Evolutionary conservation across 2,888 invertebrate species (phyloP).

Genomic region (Periphyllus acericola): DNA sequence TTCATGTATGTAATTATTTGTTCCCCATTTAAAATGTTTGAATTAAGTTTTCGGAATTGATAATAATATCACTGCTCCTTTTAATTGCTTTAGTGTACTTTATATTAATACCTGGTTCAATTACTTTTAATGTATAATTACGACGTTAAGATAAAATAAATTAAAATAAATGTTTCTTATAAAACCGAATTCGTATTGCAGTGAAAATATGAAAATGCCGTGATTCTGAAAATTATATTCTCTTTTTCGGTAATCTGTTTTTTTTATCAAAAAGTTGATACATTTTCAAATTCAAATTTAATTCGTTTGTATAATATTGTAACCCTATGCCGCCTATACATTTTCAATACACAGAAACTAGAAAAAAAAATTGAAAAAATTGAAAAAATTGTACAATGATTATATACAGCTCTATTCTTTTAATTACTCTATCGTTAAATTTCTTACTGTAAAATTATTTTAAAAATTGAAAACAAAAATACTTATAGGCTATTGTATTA

Average conservation of each 20-base stretch:
- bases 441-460: constrained; percentile 15
- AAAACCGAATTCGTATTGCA: neutral
- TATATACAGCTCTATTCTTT: constrained; percentile 15
- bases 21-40: neutral
- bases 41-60: neutral
- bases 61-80: neutral
- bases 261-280: constrained; percentile 5
- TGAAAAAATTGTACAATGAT: neutral
- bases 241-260: neutral
- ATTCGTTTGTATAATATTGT: neutral
- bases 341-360: constrained; percentile 11
- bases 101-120: neutral
- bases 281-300: constrained; percentile 5
- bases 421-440: neutral
- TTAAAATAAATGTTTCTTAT: constrained; percentile 16
- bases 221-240: constrained; percentile 5
- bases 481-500: constrained; percentile 47
- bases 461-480: constrained; percentile 12
- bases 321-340: neutral
- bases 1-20: neutral
- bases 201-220: neutral
- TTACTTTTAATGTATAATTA: constrained; percentile 10
- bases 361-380: neutral
- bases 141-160: neutral
- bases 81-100: neutral